phyloP scores from a whole-genome alignment of 2,888 invertebrate species.

The Arrhopalites spinosus region DNA sequence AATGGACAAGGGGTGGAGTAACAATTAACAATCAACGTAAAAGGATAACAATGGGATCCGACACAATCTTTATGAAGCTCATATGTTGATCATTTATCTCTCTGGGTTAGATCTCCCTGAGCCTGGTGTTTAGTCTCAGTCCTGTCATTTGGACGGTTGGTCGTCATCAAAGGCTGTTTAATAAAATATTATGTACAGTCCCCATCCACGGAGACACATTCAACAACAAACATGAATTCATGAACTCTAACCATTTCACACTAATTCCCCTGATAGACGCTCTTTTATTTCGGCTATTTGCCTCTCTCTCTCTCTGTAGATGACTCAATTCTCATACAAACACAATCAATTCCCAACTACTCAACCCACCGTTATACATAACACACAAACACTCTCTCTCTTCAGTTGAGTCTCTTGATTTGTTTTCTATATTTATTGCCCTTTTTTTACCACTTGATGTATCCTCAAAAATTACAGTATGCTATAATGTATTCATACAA shows the following conservation, averaged over 20 bases:
- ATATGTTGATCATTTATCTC: conserved; percentile 8
- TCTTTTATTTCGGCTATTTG: conserved; percentile 23
- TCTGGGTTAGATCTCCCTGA: conserved; percentile 7
- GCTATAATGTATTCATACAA: background rate
- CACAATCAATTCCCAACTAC: conserved; percentile 6
- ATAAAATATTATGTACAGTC: conserved; percentile 37
- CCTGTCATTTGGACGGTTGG: conserved; percentile 38
- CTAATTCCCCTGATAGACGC: conserved; percentile 25
- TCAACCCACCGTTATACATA: background rate
- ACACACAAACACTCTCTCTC: background rate
- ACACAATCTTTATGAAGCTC: conserved; percentile 28
- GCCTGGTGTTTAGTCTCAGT: conserved; percentile 35
- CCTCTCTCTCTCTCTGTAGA: too few relatives aligned
- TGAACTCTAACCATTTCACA: conserved; percentile 13
- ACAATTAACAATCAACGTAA: conserved; percentile 20
- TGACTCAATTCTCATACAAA: conserved; percentile 24
- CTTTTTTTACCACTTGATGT: background rate
- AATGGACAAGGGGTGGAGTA: background rate
- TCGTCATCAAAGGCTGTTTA: conserved; percentile 39
- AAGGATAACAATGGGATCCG: conserved; percentile 15
- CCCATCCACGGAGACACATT: conserved; percentile 4
- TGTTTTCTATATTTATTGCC: background rate
- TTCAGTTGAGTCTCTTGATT: background rate
- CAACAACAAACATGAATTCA: conserved; percentile 8
- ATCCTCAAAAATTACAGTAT: too few relatives aligned